Evolutionary conservation across 2,797 vertebrate species (phyloP), one percentile per base, ranked within the genome.

Genomic region (Micromesistius poutassou): DNA sequence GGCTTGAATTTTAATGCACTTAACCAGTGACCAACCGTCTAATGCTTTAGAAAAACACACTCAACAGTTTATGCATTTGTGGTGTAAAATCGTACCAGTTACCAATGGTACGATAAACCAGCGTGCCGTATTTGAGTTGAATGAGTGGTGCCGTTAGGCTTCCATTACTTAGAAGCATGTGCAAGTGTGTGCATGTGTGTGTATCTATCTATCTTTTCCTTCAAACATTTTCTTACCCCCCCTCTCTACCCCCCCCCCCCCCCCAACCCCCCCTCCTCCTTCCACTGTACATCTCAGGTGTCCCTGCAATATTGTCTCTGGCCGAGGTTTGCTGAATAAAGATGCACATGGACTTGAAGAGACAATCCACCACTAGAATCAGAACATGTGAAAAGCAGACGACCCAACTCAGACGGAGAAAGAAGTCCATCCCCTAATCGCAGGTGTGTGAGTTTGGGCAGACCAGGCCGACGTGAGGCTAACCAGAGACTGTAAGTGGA

Each of bases 1-100:
- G 77, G 75, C 85, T 90, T 94, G 89, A 91, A 94, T 94, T 87
- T 93, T 93, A 93, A 94, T 91, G 82, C 78, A 74, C 66, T 77
- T 40, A 75, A 25, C 62, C 74, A 68, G 76, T 30, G 75, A 72
- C 77, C 77, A 70, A 50, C 30, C 33, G n/a, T 76, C 36, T n/a
- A 40, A 33, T 19, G 16, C 31, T 10, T 71, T 8, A 71, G 19
- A 71, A 14, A 71, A 71, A 71, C 55, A 12, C 7, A 28, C 62
- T 28, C 62, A n/a, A 68, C 25, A 28, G 9, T 28, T 28, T 25
- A 22, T n/a, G 19, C 55, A 25, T 25, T n/a, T 8, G 55, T 6
- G n/a, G n/a, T 25, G 16, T 6, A 19, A 50, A 50, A 19, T 19
- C 46, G 2, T n/a, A 9, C 62, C 28, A 68, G 28, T 28, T 28